phyloP scores from a whole-genome alignment of 2,797 vertebrate genomes.

The Pseudomugil gertrudae region DNA sequence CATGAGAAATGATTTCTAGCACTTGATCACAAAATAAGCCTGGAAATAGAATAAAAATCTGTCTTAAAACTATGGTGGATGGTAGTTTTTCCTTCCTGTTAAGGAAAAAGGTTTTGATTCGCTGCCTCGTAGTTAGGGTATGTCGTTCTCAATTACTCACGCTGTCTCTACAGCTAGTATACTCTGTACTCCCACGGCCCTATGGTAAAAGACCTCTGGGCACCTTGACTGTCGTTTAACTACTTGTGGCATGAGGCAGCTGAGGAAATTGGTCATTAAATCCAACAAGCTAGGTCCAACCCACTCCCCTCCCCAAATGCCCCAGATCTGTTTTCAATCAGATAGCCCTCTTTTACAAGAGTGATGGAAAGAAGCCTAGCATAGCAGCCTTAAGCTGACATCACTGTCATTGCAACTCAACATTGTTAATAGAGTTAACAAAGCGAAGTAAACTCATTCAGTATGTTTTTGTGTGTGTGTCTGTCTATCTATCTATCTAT shows the following conservation, averaged over 20 bases:
- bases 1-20: conserved; percentile 24
- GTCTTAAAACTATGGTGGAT: conserved; percentile 50
- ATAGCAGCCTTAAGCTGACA: conserved; percentile 65
- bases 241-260: conserved; percentile 84
- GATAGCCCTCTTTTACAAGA: conserved; percentile 82
- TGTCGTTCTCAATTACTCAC: conserved; percentile 70
- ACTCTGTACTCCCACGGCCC: conserved; percentile 54
- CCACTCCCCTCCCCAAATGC: conserved; percentile 73
- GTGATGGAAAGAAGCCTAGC: conserved; percentile 59
- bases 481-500: no score
- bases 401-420: conserved; percentile 58
- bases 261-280: conserved; percentile 88
- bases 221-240: conserved; percentile 86
- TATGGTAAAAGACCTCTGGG: conserved; percentile 79
- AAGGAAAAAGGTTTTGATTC: conserved; percentile 72
- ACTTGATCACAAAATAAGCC: conserved; percentile 36
- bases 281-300: conserved; percentile 81
- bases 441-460: conserved; percentile 52
- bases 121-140: conserved; percentile 62
- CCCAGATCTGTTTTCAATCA: conserved; percentile 87
- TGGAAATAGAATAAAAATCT: conserved; percentile 47
- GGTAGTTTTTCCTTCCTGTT: conserved; percentile 71
- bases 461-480: no score
- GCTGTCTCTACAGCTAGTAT: conserved; percentile 62
- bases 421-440: conserved; percentile 66